Evolutionary conservation across 2,797 vertebrate species (phyloP), one percentile per base, ranked within the genome.

Genomic region (Tokudaia tokunoshimensis): DNA sequence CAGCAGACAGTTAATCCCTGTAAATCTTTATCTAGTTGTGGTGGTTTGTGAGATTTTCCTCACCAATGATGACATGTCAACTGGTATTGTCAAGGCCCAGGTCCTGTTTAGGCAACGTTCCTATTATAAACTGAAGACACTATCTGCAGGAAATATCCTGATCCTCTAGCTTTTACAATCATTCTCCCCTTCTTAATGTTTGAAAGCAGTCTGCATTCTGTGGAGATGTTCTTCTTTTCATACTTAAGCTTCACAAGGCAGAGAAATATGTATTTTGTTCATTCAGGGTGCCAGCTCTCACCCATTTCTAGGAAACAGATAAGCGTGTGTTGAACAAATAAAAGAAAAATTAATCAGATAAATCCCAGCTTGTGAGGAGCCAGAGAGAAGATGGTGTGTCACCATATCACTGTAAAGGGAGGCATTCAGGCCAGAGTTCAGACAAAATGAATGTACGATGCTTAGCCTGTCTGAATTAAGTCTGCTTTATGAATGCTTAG

Each of bases 191-290:
- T 55, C n/a, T 88, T 15, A 59, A 67, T 79, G 87, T 93, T 89
- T 81, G 17, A 9, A 17, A 37, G 20, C 4, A 61, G 31, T 85
- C 0, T 89, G 52, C 6, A 24, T 83, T 91, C 57, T 24, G 4
- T 67, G 52, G n/a, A 47, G 3, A 52, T 34, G 31, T 8, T 47
- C 52, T 72, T 34, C 41, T 78, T 75, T 83, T 89, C 29, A 13
- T 37, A 47, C 4, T 3, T n/a, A 86, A 76, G 14, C 19, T 76
- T n/a, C 3, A 41, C 3, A 55, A 50, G 22, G 3, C 14, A 90
- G 31, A 88, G 17, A 92, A 79, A 96, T n/a, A 6, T 70, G 59
- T 79, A 6, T 24, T 85, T 91, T 83, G 15, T 76, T 79, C 67
- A 44, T n/a, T 3, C 14, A 41, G 29, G 37, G 65, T 82, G 59